A percentile compares a stretch with the other conserved stretches of the same genome.
Conservation (phyloP, 2,888 invertebrate species). For the Cosmia trapezina region DNA sequence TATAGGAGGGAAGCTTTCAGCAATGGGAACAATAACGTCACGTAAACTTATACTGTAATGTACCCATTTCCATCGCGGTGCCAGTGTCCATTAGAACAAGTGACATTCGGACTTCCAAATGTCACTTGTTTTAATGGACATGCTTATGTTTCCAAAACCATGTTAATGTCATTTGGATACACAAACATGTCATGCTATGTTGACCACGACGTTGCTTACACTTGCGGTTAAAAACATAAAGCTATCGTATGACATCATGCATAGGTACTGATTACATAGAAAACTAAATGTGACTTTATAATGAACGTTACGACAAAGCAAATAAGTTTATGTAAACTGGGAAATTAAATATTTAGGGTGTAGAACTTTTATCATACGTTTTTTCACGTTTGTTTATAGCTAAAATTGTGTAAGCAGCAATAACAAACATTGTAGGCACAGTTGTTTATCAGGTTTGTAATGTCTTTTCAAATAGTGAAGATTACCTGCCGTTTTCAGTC, state of each 20-base stretch:
- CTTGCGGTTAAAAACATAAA: slow-evolving; percentile 10
- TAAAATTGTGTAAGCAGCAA: background rate
- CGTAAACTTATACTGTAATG: background rate
- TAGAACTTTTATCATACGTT: slow-evolving; percentile 20
- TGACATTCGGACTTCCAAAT: background rate
- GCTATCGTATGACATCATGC: slow-evolving; percentile 19
- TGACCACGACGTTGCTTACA: slow-evolving; percentile 9
- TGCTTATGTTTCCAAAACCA: slow-evolving; percentile 11
- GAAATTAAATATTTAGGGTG: slow-evolving; percentile 17
- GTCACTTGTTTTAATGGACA: background rate
- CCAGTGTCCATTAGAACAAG: too few relatives aligned
- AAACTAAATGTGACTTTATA: slow-evolving; percentile 9
- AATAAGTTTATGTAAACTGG: slow-evolving; percentile 24
- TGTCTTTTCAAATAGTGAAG: too few relatives aligned
- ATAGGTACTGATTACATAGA: slow-evolving; percentile 36
- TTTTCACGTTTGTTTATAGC: slow-evolving; percentile 8
- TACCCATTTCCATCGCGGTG: background rate
- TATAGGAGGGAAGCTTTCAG: too few relatives aligned
- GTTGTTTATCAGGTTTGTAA: background rate
- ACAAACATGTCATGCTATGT: slow-evolving; percentile 41
- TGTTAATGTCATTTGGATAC: slow-evolving; percentile 13
- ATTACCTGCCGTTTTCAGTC: slow-evolving; percentile 1
- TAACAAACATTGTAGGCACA: background rate
- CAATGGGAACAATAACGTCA: background rate
- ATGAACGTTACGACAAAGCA: slow-evolving; percentile 1